These are phyloP conservation scores for Drosophila kanapiae DNA, from an alignment of 1,140 invertebrate species.

Conservation along the genomic window DNA sequence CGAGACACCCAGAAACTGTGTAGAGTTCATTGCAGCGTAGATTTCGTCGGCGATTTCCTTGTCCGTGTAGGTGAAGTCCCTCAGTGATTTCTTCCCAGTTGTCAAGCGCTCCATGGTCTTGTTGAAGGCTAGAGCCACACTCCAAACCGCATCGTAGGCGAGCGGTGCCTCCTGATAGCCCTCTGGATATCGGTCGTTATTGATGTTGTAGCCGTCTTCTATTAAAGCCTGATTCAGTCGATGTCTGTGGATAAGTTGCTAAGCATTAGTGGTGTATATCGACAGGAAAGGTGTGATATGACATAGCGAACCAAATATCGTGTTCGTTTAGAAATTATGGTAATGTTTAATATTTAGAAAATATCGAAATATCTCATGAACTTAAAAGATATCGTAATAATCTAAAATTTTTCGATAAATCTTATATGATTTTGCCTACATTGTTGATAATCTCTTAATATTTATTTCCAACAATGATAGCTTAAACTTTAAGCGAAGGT, in stretches of 20 bases:
- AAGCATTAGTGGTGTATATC: too few relatives aligned
- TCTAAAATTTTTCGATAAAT: too few relatives aligned
- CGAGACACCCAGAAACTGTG: slow-evolving; percentile 98
- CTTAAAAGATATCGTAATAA: too few relatives aligned
- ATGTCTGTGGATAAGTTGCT: slow-evolving; percentile 86
- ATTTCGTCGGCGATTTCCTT: slow-evolving; percentile 97
- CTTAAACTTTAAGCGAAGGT: too few relatives aligned
- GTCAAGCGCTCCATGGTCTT: slow-evolving; percentile 95
- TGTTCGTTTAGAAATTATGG: too few relatives aligned
- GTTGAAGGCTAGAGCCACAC: slow-evolving; percentile 98
- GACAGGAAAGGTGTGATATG: too few relatives aligned
- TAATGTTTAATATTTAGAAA: too few relatives aligned
- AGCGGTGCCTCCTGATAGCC: slow-evolving; percentile 99
- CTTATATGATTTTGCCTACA: too few relatives aligned
- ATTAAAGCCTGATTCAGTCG: slow-evolving; percentile 92
- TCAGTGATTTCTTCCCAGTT: slow-evolving; percentile 92
- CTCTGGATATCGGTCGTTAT: slow-evolving; percentile 93
- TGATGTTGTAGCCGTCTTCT: slow-evolving; percentile 92
- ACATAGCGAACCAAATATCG: too few relatives aligned
- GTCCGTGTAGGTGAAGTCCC: slow-evolving; percentile 99
- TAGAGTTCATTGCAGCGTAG: slow-evolving; percentile 98
- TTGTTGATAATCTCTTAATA: too few relatives aligned
- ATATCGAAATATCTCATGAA: too few relatives aligned
- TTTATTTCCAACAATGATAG: too few relatives aligned
- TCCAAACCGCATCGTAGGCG: slow-evolving; percentile 99